Percentiles rank a stretch among this genome's conserved stretches.
phyloP scores from a whole-genome alignment of 2,888 invertebrate species.

The Parnassius orleans region DNA sequence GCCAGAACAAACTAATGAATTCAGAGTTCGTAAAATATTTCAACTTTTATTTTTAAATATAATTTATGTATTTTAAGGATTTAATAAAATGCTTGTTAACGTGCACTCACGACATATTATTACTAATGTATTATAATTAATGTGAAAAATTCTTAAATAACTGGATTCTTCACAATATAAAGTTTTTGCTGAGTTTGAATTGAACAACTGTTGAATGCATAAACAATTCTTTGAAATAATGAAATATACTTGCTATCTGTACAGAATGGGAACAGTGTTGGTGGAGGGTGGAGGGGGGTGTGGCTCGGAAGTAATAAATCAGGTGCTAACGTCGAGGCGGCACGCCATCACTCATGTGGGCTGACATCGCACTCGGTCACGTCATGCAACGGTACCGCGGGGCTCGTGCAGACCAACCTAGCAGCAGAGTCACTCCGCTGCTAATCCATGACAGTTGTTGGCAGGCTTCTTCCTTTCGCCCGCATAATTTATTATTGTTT shows the following conservation, averaged over 20 bases:
- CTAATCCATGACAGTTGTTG: conserved; percentile 21
- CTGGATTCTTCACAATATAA: too few relatives aligned
- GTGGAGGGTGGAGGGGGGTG: conserved; percentile 25
- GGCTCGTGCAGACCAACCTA: conserved; percentile 31
- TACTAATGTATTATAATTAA: too few relatives aligned
- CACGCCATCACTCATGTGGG: conserved; percentile 75
- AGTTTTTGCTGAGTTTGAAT: too few relatives aligned
- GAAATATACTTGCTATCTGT: conserved; percentile 40
- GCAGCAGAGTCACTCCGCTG: conserved; percentile 9
- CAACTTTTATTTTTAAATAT: too few relatives aligned
- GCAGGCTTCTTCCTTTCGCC: conserved; percentile 30
- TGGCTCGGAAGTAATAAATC: conserved; percentile 77
- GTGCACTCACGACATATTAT: too few relatives aligned
- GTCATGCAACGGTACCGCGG: conserved; percentile 56
- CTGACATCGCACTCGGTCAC: conserved; percentile 64
- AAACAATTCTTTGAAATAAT: conserved; percentile 4
- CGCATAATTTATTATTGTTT: conserved; percentile 16
- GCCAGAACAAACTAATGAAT: too few relatives aligned
- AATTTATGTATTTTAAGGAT: too few relatives aligned
- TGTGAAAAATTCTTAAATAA: too few relatives aligned
- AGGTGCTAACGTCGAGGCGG: conserved; percentile 76
- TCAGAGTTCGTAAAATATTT: too few relatives aligned
- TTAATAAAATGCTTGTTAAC: too few relatives aligned
- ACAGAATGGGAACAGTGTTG: conserved; percentile 29
- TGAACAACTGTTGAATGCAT: too few relatives aligned